Evolutionary conservation across 2,797 vertebrate genomes (phyloP).

Genomic region (Clarias fuscus): DNA sequence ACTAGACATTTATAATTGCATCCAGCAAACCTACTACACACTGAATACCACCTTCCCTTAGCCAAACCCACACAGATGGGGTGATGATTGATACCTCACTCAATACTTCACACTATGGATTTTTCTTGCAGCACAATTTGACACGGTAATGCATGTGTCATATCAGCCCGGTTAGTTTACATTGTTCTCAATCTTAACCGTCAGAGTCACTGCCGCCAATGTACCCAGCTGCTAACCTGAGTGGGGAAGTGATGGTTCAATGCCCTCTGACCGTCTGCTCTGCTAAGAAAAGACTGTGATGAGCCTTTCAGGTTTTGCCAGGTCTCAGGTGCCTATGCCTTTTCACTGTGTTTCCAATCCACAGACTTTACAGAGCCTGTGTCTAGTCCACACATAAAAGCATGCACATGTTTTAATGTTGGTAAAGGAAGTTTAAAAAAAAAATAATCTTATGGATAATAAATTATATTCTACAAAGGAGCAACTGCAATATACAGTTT

Average conservation of each 20-base stretch:
- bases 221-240: conserved; percentile 54
- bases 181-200: conserved; percentile 48
- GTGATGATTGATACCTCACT: conserved; percentile 41
- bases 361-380: background rate
- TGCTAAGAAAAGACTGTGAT: conserved; percentile 18
- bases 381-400: background rate
- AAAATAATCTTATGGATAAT: no score
- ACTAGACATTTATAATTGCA: conserved; percentile 43
- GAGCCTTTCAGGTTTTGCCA: conserved; percentile 31
- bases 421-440: background rate
- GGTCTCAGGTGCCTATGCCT: background rate
- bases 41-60: background rate
- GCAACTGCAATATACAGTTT: background rate
- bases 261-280: conserved; percentile 50
- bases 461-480: background rate
- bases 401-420: background rate
- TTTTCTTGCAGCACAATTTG: conserved; percentile 47
- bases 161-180: conserved; percentile 51
- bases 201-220: conserved; percentile 36
- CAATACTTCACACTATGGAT: conserved; percentile 51
- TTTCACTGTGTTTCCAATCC: conserved; percentile 1
- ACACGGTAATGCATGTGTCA: conserved; percentile 56
- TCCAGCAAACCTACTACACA: conserved; percentile 24
- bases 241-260: conserved; percentile 56
- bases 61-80: conserved; percentile 52